A percentile compares a stretch with the other conserved stretches of the same genome.
Evolutionary conservation across 2,113 vertebrate genomes (phyloP).

Genomic region (Origma solitaria): DNA sequence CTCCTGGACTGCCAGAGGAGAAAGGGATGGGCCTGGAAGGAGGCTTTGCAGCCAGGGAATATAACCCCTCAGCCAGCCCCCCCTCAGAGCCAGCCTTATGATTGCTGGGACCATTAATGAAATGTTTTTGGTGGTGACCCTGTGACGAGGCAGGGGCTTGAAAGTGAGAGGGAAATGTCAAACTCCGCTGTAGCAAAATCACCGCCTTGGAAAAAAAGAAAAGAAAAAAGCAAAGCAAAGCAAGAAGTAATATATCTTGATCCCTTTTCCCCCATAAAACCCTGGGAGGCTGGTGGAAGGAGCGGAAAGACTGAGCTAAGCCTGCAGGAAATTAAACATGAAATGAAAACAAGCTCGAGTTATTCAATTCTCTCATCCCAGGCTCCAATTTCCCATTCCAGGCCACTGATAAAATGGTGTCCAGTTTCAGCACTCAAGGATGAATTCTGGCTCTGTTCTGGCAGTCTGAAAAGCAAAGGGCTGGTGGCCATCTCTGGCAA

Average conservation of each 20-base stretch:
- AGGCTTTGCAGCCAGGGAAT: background rate
- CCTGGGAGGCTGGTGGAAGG: slow-evolving; percentile 77
- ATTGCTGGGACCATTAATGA: slow-evolving; percentile 12
- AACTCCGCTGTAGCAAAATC: background rate
- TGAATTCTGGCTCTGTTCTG: slow-evolving; percentile 66
- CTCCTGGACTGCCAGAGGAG: background rate
- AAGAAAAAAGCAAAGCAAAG: slow-evolving; percentile 22
- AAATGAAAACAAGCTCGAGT: slow-evolving; percentile 91
- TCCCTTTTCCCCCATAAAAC: slow-evolving; percentile 68
- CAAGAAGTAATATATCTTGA: slow-evolving; percentile 61
- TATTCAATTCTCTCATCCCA: slow-evolving; percentile 84
- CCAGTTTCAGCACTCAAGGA: slow-evolving; percentile 64
- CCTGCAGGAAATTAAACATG: slow-evolving; percentile 97
- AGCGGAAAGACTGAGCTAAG: slow-evolving; percentile 83
- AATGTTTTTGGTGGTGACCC: slow-evolving; percentile 16
- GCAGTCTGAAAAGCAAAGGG: slow-evolving; percentile 21
- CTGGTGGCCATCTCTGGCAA: background rate
- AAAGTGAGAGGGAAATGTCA: slow-evolving; percentile 43
- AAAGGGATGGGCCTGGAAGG: background rate
- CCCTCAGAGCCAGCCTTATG: background rate
- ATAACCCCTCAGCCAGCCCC: background rate
- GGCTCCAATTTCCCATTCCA: slow-evolving; percentile 80
- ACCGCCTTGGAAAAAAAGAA: background rate
- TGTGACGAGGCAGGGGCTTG: background rate
- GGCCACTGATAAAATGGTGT: slow-evolving; percentile 78